Evolutionary conservation across 2,797 vertebrate species (phyloP), one percentile per base, ranked within the genome.

Genomic region (Cetoscarus ocellatus): DNA sequence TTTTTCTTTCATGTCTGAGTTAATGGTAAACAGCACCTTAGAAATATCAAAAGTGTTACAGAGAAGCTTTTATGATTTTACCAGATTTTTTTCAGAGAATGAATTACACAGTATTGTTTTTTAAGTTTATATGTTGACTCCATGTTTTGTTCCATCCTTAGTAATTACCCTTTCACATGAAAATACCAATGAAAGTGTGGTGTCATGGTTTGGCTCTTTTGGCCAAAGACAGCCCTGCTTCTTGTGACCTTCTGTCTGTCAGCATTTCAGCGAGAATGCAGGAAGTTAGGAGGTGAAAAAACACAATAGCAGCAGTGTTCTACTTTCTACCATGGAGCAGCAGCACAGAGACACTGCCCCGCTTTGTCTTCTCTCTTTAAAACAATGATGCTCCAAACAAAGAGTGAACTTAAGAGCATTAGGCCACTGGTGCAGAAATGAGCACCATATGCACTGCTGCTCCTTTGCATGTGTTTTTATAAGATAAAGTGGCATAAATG

Each of bases 381-480:
- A 90, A 90, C 90, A 92, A 90, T 90, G 85, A 86, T 78, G 82
- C 75, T 61, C 48, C 44, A 50, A 86, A 92, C 88, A 92, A 92
- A 92, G 89, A 75, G 34, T n/a, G 43, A 82, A 88, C 75, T 77
- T 86, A 87, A 89, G 85, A 87, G 87, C 88, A 88, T 90, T 80
- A 90, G 84, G 74, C 86, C 81, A 68, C 74, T 80, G 86, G 70
- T 87, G 89, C 87, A 86, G 85, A 91, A 91, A 91, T 73, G 68
- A 86, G 87, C 85, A 79, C 81, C 87, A 84, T 84, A 85, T 89
- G 88, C 15, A 10, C 68, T 27, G 68, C 42, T 80, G 73, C 70
- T 80, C 67, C 78, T 80, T 50, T 71, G 62, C 52, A 65, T 67
- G 68, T 85, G 70, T 80, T 80, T 75, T 68, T 80, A 69, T 52